A percentile compares a stretch with the other conserved stretches of the same genome.
Evolutionary conservation across 2,888 invertebrate species (phyloP).

Genomic region (Lasius fuliginosus): DNA sequence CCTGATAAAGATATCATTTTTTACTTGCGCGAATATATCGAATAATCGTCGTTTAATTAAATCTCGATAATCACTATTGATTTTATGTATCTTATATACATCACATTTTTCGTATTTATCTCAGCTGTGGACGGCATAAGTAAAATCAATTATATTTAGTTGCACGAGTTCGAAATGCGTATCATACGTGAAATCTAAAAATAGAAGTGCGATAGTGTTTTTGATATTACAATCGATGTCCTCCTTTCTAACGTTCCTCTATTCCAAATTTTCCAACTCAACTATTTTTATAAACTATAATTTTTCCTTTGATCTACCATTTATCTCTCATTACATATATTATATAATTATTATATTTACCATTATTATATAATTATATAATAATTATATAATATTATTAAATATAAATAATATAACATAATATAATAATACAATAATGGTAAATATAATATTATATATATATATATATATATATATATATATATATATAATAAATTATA

Average conservation of each 20-base stretch:
- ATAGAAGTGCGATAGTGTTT: not conserved
- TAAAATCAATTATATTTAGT: conserved; percentile 27
- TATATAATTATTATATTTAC: too few species aligned
- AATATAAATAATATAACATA: too few species aligned
- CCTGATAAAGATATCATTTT: conserved; percentile 44
- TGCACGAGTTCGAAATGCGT: not conserved
- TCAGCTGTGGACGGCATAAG: conserved; percentile 32
- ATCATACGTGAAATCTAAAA: not conserved
- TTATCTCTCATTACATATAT: too few species aligned
- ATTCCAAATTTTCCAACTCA: not conserved
- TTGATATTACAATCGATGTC: not conserved
- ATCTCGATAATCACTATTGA: not conserved
- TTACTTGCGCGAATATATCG: not conserved
- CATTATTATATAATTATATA: too few species aligned
- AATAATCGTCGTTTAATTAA: not conserved
- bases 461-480: too few species aligned
- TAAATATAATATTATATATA: too few species aligned
- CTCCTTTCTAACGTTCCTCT: not conserved
- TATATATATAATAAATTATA: too few species aligned
- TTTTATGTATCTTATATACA: not conserved
- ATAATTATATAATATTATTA: too few species aligned
- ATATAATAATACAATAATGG: too few species aligned
- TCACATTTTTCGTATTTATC: not conserved
- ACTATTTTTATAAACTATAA: not conserved
- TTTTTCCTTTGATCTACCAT: not conserved